A percentile compares a stretch with the other conserved stretches of the same genome.
Evolutionary conservation across 2,113 vertebrate genomes (phyloP).

Genomic region (Butorides virescens): DNA sequence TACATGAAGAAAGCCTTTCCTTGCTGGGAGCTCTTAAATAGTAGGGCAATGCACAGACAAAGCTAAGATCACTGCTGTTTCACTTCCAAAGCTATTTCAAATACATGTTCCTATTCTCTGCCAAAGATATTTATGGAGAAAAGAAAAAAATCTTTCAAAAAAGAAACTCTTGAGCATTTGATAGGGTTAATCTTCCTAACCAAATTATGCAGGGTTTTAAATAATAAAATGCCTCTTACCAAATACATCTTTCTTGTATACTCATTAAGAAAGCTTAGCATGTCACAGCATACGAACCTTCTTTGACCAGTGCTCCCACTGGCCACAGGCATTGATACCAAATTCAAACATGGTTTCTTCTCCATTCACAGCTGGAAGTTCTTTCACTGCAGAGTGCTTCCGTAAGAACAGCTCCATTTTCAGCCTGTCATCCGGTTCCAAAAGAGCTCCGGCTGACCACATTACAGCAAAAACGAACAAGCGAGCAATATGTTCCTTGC

Average conservation of each 20-base stretch:
- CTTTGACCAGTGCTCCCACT: conserved; percentile 84
- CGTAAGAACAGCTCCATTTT: conserved; percentile 82
- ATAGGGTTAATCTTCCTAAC: neutral
- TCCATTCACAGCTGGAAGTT: conserved; percentile 75
- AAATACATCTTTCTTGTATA: neutral
- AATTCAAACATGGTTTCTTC: conserved; percentile 86
- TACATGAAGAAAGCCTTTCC: neutral
- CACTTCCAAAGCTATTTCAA: neutral
- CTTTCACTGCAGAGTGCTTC: conserved; percentile 64
- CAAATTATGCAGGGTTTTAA: neutral
- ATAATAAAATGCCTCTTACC: neutral
- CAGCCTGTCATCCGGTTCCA: conserved; percentile 81
- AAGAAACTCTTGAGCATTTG: neutral
- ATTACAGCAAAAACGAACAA: conserved; percentile 82
- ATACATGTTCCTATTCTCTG: neutral
- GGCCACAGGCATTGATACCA: conserved; percentile 70
- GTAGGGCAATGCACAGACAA: neutral
- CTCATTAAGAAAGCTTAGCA: neutral
- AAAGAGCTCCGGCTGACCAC: conserved; percentile 83
- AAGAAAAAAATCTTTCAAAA: neutral
- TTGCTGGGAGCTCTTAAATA: neutral
- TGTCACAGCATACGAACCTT: conserved; percentile 63
- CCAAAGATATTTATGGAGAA: neutral
- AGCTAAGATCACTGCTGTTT: neutral
- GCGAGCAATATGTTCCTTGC: conserved; percentile 63